Conservation (phyloP, 2,888 invertebrate species). For the Ceramica pisi region DNA sequence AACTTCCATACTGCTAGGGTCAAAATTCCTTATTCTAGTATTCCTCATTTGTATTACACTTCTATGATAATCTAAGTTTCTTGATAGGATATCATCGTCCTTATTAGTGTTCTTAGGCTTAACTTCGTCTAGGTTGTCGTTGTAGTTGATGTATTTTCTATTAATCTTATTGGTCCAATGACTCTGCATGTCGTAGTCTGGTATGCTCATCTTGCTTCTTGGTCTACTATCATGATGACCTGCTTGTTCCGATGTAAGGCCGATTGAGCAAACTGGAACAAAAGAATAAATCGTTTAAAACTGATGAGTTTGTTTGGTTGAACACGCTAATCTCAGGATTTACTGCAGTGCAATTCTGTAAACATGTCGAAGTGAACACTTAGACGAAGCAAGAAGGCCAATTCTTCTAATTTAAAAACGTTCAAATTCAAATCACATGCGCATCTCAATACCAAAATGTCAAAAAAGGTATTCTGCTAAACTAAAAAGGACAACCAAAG, state of each 20-base stretch:
- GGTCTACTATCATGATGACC: conserved; percentile 79
- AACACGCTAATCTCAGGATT: too few relatives aligned
- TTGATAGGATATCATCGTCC: conserved; percentile 46
- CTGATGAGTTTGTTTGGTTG: too few relatives aligned
- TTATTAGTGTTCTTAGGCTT: conserved; percentile 33
- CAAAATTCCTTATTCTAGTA: conserved; percentile 59
- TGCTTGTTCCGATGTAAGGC: conserved; percentile 74
- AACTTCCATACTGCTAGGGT: conserved; percentile 55
- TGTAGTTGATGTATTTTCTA: conserved; percentile 48
- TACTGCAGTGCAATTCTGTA: too few relatives aligned
- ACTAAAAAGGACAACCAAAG: too few relatives aligned
- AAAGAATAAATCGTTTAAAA: conserved; percentile 44
- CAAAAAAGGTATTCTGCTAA: too few relatives aligned
- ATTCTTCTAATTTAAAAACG: too few relatives aligned
- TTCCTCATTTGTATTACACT: conserved; percentile 55
- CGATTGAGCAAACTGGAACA: conserved; percentile 84
- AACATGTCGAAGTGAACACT: too few relatives aligned
- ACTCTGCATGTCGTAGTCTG: conserved; percentile 56
- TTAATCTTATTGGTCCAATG: conserved; percentile 70
- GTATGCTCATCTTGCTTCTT: conserved; percentile 54
- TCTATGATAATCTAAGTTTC: conserved; percentile 69
- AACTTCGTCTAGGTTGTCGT: conserved; percentile 48
- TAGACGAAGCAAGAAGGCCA: too few relatives aligned
- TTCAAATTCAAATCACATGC: too few relatives aligned
- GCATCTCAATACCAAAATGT: too few relatives aligned